phyloP scores from a whole-genome alignment of 2,888 invertebrate species.

The Lepetodrilus schrolli region DNA sequence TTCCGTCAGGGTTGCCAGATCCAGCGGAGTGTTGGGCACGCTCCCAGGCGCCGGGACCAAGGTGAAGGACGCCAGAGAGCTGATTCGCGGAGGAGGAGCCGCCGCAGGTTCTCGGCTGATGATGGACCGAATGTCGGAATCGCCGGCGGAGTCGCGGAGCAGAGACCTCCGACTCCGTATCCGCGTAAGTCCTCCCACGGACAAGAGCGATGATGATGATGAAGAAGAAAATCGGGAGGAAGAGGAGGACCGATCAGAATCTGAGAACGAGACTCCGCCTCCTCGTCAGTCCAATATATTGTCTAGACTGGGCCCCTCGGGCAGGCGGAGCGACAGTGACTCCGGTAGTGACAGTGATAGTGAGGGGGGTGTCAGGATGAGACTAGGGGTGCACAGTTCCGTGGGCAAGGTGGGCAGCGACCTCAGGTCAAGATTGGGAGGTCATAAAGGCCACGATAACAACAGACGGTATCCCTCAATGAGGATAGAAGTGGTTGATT shows the following conservation, averaged over 20 bases:
- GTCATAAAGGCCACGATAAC: constrained; percentile 31
- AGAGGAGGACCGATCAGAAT: neutral
- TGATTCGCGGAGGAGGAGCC: neutral
- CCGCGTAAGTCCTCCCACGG: neutral
- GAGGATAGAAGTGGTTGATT: constrained; percentile 35
- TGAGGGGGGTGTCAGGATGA: neutral
- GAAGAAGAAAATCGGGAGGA: constrained; percentile 1
- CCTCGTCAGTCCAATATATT: neutral
- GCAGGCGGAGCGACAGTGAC: neutral
- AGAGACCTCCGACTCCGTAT: neutral
- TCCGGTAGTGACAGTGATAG: neutral
- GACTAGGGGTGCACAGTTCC: neutral
- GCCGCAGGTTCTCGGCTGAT: neutral
- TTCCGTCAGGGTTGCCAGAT: too few relatives aligned
- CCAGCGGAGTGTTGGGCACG: constrained; percentile 6
- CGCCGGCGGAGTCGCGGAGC: neutral
- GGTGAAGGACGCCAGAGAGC: constrained; percentile 34
- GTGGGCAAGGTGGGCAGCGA: constrained; percentile 25
- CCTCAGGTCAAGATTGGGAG: constrained; percentile 28
- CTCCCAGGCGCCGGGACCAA: too few relatives aligned
- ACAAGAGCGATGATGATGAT: constrained; percentile 6
- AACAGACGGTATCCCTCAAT: constrained; percentile 30
- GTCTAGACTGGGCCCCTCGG: neutral
- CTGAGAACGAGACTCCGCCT: constrained; percentile 16
- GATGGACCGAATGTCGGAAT: neutral